phyloP scores from a whole-genome alignment of 2,113 vertebrate genomes.

The rabbit (Oryctolagus cuniculus) region DNA sequence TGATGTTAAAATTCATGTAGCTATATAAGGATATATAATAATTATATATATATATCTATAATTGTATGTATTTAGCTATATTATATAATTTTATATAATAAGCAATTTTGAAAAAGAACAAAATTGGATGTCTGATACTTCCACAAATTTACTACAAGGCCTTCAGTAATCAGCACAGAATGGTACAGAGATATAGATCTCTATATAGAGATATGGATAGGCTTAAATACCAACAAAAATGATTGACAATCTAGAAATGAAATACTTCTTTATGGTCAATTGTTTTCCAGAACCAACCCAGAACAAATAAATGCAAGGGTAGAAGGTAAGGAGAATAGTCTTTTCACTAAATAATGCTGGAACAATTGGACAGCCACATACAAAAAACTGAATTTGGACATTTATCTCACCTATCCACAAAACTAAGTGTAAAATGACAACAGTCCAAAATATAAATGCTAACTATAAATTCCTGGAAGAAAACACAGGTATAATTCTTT shows the following conservation, averaged over 20 bases:
- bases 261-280: not conserved
- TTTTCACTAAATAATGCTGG: not conserved
- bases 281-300: not conserved
- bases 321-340: not conserved
- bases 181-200: too few species aligned
- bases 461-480: not conserved
- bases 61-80: too few species aligned
- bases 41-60: too few species aligned
- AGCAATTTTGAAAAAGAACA: not conserved
- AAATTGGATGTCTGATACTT: not conserved
- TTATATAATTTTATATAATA: too few species aligned
- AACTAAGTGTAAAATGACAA: not conserved
- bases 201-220: not conserved
- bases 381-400: not conserved
- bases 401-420: not conserved
- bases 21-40: not conserved
- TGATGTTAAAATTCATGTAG: not conserved
- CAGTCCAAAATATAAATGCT: not conserved
- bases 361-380: not conserved
- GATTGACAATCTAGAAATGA: not conserved
- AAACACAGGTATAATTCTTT: not conserved
- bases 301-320: not conserved
- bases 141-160: not conserved
- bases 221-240: not conserved
- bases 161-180: not conserved